A percentile compares a stretch with the other conserved stretches of the same genome.
phyloP scores from a whole-genome alignment of 1,140 invertebrate species.

The Lordiphosa mommai region DNA sequence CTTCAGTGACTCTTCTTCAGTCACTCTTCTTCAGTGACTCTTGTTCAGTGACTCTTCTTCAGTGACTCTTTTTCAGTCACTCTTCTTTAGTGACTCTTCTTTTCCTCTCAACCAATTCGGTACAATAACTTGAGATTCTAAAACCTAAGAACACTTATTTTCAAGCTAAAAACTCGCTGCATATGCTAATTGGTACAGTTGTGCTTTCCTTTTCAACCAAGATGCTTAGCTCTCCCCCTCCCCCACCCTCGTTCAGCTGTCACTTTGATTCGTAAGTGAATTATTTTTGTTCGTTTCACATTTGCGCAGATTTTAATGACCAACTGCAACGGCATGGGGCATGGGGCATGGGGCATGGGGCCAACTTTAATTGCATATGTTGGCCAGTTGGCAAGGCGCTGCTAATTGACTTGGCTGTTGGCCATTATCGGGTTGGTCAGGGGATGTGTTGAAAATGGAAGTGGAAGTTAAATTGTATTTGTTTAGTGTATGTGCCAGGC shows the following conservation, averaged over 20 bases:
- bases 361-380: conserved; percentile 42
- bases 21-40: no score
- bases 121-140: no score
- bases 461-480: conserved; percentile 78
- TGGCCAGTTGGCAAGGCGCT: conserved; percentile 19
- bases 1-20: no score
- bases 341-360: background rate
- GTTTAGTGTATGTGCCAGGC: conserved; percentile 49
- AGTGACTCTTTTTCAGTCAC: no score
- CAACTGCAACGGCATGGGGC: background rate
- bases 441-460: conserved; percentile 73
- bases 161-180: no score
- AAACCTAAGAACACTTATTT: no score
- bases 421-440: conserved; percentile 28
- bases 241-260: conserved; percentile 40
- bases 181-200: no score
- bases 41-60: no score
- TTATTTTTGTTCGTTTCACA: conserved; percentile 18
- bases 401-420: conserved; percentile 61
- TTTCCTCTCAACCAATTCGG: no score
- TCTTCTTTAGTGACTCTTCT: no score
- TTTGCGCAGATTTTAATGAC: conserved; percentile 42
- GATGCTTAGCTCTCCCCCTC: no score
- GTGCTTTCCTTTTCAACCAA: no score
- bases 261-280: conserved; percentile 50